These are phyloP conservation scores for Folsomia manolachei DNA, from an alignment of 2,888 invertebrate genomes.

Conservation along the genomic window DNA sequence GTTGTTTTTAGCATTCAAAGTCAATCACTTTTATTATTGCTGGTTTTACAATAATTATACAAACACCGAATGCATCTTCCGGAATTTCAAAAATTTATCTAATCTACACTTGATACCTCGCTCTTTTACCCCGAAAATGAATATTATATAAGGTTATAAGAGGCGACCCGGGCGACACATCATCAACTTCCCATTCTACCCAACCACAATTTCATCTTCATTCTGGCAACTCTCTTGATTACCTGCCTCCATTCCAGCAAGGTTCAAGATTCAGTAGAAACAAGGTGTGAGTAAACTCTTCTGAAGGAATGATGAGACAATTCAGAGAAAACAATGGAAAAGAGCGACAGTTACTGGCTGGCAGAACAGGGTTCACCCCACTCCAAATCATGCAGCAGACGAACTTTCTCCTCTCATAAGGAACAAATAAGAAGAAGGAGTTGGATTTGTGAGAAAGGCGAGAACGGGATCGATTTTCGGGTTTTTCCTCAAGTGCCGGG, in stretches of 20 bases:
- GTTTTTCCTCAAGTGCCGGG: slow-evolving; percentile 22
- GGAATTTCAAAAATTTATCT: too few species aligned
- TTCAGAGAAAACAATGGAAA: not conserved
- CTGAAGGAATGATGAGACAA: not conserved
- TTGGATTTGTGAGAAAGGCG: slow-evolving; percentile 16
- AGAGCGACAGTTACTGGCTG: too few species aligned
- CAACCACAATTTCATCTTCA: slow-evolving; percentile 14
- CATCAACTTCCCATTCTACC: not conserved
- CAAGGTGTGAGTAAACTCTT: too few species aligned
- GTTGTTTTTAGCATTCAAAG: too few species aligned
- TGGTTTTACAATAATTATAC: too few species aligned
- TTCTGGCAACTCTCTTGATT: slow-evolving; percentile 6
- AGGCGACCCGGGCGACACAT: not conserved
- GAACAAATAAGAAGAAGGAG: not conserved
- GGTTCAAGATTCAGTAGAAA: too few species aligned
- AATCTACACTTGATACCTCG: not conserved
- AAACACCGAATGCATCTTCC: too few species aligned
- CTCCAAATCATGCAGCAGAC: not conserved
- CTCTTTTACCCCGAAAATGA: too few species aligned
- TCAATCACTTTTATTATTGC: too few species aligned
- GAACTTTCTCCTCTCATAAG: not conserved
- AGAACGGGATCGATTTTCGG: slow-evolving; percentile 31
- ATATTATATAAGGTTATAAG: too few species aligned
- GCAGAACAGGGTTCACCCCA: not conserved
- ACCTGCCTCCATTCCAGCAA: slow-evolving; percentile 4